A percentile compares a stretch with the other conserved stretches of the same genome.
Conservation (phyloP, 2,113 vertebrate species). For the Microcebus ravelobensis region DNA sequence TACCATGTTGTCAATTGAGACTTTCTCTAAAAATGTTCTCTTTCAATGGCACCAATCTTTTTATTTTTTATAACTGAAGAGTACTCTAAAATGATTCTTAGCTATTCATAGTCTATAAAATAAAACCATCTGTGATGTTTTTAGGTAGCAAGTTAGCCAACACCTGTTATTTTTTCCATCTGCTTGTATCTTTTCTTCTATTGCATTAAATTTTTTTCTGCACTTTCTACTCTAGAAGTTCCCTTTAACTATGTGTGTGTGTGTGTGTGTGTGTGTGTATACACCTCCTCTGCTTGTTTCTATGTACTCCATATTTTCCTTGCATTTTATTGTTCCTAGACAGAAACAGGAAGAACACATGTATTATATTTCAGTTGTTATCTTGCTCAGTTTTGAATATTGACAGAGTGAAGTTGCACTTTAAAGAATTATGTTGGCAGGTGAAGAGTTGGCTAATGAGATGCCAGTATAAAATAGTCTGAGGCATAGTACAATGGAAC, state of each 20-base stretch:
- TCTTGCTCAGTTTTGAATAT: neutral
- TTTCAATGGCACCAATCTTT: neutral
- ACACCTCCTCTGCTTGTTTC: neutral
- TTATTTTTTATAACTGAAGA: neutral
- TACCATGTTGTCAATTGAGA: fast-evolving
- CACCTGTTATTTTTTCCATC: neutral
- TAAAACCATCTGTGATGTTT: neutral
- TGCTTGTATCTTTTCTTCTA: neutral
- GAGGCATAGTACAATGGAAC: neutral
- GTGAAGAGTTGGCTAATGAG: neutral
- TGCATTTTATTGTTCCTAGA: neutral
- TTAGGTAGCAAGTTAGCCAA: neutral
- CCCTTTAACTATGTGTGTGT: neutral
- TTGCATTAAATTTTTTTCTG: neutral
- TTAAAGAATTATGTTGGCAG: neutral
- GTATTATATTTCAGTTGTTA: neutral
- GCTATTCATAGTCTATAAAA: neutral
- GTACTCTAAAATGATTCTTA: neutral
- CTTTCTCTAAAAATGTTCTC: neutral
- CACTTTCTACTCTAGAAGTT: neutral
- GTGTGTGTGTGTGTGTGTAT: neutral
- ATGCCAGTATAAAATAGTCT: neutral
- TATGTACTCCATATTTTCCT: neutral
- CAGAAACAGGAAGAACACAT: neutral
- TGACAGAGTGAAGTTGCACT: neutral